Evolutionary conservation across 2,797 vertebrate species (phyloP), one percentile per base, ranked within the genome.

Genomic region (Lophotriccus pileatus): DNA sequence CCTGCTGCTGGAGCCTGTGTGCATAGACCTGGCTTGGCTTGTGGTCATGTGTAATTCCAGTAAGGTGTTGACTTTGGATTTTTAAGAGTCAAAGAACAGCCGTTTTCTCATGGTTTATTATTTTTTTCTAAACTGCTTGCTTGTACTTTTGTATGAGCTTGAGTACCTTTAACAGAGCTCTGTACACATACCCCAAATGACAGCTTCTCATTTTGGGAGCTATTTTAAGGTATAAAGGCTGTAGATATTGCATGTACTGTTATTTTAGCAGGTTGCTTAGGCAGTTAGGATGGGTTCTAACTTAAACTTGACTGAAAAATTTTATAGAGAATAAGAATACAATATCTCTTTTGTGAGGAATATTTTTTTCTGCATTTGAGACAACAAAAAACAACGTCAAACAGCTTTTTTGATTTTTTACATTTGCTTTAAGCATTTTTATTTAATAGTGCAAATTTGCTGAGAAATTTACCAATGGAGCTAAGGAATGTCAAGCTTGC

Each of bases 341-440:
- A 39, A 7, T 41, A 53, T 25, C 9, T 70, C 10, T 47, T 47
- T 49, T 21, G 0, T 53, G 21, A 10, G 13, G 5, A 2, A 8
- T 77, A 27, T 56, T 0, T 49, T 16, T 17, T 9, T 3, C 6
- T 56, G 62, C 14, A 24, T 68, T 68, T 60, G 12, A 64, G 34
- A 36, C 3, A 9, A 63, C 4, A 74, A 3, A 39, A 47, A 69
- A 5, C 32, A 28, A 5, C 7, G 3, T 3, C 8, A 59, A n/a
- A 1, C 3, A 28, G 3, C 5, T 1, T 47, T 46, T 24, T 80
- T n/a, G n/a, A n/a, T n/a, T 24, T 58, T 25, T 46, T 7, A 7
- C 22, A 27, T 39, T 70, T 55, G 0, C 17, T 64, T 70, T 84
- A 53, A 72, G 1, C 6, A 4, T 73, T 70, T 87, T 53, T 3